Evolutionary conservation across 2,888 invertebrate species (phyloP), one percentile per base, ranked within the genome.

Genomic region (Drosophila anomelani): DNA sequence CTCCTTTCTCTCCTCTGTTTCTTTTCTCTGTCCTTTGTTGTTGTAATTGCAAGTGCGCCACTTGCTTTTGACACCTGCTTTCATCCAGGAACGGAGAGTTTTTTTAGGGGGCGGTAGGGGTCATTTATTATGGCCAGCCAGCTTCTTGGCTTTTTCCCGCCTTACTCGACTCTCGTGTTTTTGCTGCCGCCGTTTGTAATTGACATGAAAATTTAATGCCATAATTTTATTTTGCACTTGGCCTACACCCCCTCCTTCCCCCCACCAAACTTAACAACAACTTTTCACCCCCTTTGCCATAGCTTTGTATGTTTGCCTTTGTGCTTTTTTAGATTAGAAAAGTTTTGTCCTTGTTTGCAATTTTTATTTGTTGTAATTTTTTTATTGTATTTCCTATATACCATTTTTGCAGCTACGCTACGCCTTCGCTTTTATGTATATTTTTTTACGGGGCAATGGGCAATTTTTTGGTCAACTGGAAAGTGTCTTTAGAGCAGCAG

Each of bases 161-260:
- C 15, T 10, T 15, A 17, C 29, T 23, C 10, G 17, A n/a, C 13
- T 15, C 29, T 12, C 10, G 38, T 29, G 32, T 44, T 55, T 39
- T 53, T 44, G 43, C 44, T 67, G 57, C 56, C 62, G 62, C 70
- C 70, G 58, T 69, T 84, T 79, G 77, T 77, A 88, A 82, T 85
- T 88, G 88, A 89, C 88, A 83, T 89, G 80, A 80, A 88, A 88
- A 80, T 89, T 82, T 80, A 88, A 86, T 88, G 76, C 64, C 71
- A 88, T 85, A 77, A 83, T 88, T 81, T 83, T 76, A 71, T 76
- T 77, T 86, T 78, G 70, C 68, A 68, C 53, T 74, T 77, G 75
- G 75, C 76, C 76, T 61, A 68, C 59, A 41, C 60, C 34, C 17
- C 23, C 54, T 17, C 10, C 47, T 7, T 26, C 26, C 32, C 2